phyloP scores from a whole-genome alignment of 35 echinoderm and acorn worm genomes.

The Amphiura filiformis region DNA sequence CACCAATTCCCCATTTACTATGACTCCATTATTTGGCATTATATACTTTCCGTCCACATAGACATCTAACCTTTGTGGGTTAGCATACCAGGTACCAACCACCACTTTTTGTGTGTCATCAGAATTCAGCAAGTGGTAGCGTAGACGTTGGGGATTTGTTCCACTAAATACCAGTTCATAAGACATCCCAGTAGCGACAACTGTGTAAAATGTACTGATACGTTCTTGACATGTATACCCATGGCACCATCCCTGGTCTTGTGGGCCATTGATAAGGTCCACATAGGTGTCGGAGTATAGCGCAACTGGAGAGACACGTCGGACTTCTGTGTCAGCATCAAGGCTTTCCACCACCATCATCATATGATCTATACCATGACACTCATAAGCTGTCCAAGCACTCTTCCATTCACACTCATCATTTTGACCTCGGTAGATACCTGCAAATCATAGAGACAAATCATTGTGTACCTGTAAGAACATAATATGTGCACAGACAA shows the following conservation, averaged over 20 bases:
- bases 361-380: constrained; percentile 73
- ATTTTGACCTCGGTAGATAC: constrained; percentile 32
- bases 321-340: constrained; percentile 88
- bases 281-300: constrained; percentile 56
- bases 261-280: constrained; percentile 86
- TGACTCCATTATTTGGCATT: neutral
- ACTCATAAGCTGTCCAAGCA: constrained; percentile 66
- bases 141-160: constrained; percentile 82
- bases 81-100: constrained; percentile 76
- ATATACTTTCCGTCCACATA: constrained; percentile 48
- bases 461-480: neutral
- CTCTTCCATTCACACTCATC: constrained; percentile 50
- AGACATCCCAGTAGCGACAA: constrained; percentile 63
- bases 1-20: too few species aligned
- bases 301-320: constrained; percentile 74
- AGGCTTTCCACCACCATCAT: constrained; percentile 97
- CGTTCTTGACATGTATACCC: constrained; percentile 97
- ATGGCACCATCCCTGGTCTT: constrained; percentile 89
- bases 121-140: constrained; percentile 67
- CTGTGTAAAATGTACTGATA: constrained; percentile 88
- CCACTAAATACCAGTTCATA: constrained; percentile 86
- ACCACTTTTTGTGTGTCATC: constrained; percentile 49
- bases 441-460: constrained; percentile 7
- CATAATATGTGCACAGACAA: too few species aligned
- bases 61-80: constrained; percentile 87